These are phyloP conservation scores for Garra rufa DNA, from an alignment of 2,113 vertebrate species.

Conservation along the genomic window DNA sequence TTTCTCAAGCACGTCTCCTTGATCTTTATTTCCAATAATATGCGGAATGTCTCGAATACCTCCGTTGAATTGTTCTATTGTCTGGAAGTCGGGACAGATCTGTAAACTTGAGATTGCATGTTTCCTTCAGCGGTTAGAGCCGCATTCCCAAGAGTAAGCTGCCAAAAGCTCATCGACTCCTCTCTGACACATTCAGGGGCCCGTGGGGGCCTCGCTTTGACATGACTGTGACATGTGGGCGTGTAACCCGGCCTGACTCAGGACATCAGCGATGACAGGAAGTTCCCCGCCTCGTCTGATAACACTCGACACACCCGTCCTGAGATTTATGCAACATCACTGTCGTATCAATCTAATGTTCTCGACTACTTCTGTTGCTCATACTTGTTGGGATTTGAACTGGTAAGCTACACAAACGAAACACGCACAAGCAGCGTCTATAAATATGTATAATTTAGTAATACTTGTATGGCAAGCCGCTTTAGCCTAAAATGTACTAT, in stretches of 20 bases:
- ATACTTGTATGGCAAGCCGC: too few relatives aligned
- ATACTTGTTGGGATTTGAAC: too few relatives aligned
- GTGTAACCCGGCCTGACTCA: conserved; percentile 19
- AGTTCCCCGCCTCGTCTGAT: conserved; percentile 22
- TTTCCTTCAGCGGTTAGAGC: not conserved
- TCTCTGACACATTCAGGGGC: not conserved
- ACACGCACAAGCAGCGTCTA: too few relatives aligned
- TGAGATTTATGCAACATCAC: not conserved
- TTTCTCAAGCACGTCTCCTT: not conserved
- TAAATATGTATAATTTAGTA: too few relatives aligned
- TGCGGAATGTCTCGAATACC: not conserved
- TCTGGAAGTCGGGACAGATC: not conserved
- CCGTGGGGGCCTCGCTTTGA: not conserved
- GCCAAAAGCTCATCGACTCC: not conserved
- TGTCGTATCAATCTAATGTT: not conserved
- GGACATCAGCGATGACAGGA: conserved; percentile 20
- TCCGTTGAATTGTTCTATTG: conserved; percentile 4
- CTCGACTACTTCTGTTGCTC: not conserved
- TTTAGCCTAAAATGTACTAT: too few relatives aligned
- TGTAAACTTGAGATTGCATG: not conserved
- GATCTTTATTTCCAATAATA: not conserved
- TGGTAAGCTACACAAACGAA: too few relatives aligned
- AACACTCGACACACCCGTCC: not conserved
- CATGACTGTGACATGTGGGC: not conserved
- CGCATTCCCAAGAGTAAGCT: not conserved